A percentile compares a stretch with the other conserved stretches of the same genome.
These are phyloP conservation scores for Megalops atlanticus DNA, from an alignment of 2,113 vertebrate genomes.

Conservation along the genomic window DNA sequence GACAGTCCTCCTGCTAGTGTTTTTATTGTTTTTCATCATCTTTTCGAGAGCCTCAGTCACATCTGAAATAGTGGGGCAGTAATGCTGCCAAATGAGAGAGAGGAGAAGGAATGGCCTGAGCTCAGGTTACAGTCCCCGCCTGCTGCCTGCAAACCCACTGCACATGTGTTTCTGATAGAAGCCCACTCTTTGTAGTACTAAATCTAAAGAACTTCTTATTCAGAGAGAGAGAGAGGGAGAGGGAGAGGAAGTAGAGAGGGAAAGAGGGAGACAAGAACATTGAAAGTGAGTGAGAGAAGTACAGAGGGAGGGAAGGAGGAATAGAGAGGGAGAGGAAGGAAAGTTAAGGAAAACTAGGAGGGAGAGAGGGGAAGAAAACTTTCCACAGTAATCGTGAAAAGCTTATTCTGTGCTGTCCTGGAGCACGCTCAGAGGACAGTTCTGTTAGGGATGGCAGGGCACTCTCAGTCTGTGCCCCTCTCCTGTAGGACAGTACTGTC, in stretches of 20 bases:
- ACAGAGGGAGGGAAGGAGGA: conserved; percentile 6
- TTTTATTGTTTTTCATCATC: conserved; percentile 66
- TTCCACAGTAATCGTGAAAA: conserved; percentile 55
- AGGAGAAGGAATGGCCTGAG: conserved; percentile 63
- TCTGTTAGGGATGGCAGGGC: conserved; percentile 50
- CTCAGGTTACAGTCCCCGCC: conserved; percentile 54
- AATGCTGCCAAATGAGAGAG: conserved; percentile 56
- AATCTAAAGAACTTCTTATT: conserved; percentile 67
- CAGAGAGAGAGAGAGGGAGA: conserved; percentile 46
- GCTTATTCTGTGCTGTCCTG: conserved; percentile 49
- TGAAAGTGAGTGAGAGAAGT: conserved; percentile 29
- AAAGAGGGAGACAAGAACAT: conserved; percentile 23
- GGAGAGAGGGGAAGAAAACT: conserved; percentile 48
- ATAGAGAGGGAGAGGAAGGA: conserved; percentile 26
- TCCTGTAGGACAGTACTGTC: not conserved
- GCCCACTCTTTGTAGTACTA: conserved; percentile 68
- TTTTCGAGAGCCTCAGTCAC: conserved; percentile 54
- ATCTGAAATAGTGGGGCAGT: conserved; percentile 61
- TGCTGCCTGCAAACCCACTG: conserved; percentile 70
- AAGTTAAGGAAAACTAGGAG: not conserved
- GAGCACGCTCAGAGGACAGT: conserved; percentile 42
- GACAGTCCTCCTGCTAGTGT: conserved; percentile 57
- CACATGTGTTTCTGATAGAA: conserved; percentile 82
- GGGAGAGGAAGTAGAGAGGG: not conserved
- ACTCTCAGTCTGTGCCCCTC: conserved; percentile 21